Evolutionary conservation across 2,797 vertebrate genomes (phyloP).

Genomic region (Jordanella pulchra): DNA sequence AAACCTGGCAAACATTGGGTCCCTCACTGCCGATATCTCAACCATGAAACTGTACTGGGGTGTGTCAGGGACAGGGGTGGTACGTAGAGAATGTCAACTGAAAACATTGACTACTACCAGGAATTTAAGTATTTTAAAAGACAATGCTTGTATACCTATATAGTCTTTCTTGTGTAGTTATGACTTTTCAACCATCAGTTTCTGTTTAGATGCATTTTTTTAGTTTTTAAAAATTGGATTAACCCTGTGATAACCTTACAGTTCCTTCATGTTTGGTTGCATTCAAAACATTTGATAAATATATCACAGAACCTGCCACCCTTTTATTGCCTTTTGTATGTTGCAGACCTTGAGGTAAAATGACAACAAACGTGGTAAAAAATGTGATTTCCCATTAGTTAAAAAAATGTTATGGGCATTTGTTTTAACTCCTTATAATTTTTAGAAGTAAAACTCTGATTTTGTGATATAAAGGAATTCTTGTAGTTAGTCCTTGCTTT

Average conservation of each 20-base stretch:
- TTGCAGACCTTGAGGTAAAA: not conserved
- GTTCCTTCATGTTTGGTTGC: not conserved
- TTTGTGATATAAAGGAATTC: too few relatives aligned
- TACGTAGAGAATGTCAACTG: conserved; percentile 40
- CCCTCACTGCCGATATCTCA: conserved; percentile 72
- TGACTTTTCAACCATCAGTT: not conserved
- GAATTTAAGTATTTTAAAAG: not conserved
- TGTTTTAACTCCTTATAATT: too few relatives aligned
- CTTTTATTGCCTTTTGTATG: not conserved
- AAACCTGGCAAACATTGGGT: conserved; percentile 70
- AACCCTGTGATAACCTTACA: not conserved
- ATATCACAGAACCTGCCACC: too few relatives aligned
- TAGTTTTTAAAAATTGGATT: not conserved
- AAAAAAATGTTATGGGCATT: not conserved
- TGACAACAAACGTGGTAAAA: too few relatives aligned
- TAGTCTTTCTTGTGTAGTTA: not conserved
- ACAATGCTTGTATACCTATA: not conserved
- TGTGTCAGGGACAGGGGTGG: conserved; percentile 69
- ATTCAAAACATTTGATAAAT: not conserved
- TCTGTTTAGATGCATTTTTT: not conserved
- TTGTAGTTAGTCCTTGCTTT: too few relatives aligned
- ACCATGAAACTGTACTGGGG: conserved; percentile 77
- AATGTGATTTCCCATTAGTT: not conserved
- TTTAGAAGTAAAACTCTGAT: too few relatives aligned
- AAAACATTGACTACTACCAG: not conserved